Percentiles rank a stretch among this genome's conserved stretches.
Evolutionary conservation across 1,140 invertebrate species (phyloP).

Genomic region (Goniozus legneri): DNA sequence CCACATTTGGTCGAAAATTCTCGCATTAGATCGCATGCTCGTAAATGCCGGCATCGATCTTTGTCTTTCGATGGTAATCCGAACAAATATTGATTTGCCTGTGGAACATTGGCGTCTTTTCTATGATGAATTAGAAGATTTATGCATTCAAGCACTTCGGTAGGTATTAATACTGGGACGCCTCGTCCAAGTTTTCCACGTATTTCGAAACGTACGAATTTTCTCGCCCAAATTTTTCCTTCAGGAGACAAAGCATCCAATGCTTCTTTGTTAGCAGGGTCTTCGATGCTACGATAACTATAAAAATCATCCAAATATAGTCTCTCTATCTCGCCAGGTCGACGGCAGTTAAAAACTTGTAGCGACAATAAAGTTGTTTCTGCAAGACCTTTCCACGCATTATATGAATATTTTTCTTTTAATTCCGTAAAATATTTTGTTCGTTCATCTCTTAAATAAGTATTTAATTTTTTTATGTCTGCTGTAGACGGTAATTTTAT

Average conservation of each 20-base stretch:
- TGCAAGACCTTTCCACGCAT: neutral
- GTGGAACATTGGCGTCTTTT: neutral
- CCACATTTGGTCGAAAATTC: conserved; percentile 9
- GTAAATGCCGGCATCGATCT: neutral
- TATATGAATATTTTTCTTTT: neutral
- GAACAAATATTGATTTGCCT: conserved; percentile 2
- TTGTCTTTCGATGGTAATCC: neutral
- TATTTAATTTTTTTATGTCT: conserved; percentile 7
- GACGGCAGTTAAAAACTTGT: conserved; percentile 2
- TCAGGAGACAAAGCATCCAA: neutral
- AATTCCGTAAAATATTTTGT: neutral
- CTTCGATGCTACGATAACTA: neutral
- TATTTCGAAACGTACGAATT: neutral
- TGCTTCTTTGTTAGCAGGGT: neutral
- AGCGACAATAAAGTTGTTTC: neutral
- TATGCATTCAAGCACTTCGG: neutral
- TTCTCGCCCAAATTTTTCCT: neutral
- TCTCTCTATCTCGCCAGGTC: conserved; percentile 3
- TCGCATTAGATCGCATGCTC: conserved; percentile 2
- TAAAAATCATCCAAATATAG: neutral
- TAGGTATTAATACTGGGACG: neutral
- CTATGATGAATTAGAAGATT: neutral
- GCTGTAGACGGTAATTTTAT: neutral
- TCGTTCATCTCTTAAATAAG: neutral
- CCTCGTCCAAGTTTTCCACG: neutral